phyloP scores from a whole-genome alignment of 2,797 vertebrate species.

The Discoglossus pictus region DNA sequence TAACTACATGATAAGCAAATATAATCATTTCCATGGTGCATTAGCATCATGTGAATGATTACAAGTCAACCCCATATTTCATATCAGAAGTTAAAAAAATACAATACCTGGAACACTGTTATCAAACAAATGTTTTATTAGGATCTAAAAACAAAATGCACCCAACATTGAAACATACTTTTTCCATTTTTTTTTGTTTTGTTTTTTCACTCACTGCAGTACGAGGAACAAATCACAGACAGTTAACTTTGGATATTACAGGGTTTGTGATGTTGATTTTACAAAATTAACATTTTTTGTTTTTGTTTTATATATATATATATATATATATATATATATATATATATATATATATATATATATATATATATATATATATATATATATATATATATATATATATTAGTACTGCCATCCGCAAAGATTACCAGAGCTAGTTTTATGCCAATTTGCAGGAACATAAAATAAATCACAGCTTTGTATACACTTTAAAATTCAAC shows the following conservation, averaged over 20 bases:
- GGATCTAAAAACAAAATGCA: constrained; percentile 98
- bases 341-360: no score
- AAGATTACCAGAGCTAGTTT: constrained; percentile 50
- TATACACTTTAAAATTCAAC: constrained; percentile 90
- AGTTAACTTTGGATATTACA: constrained; percentile 92
- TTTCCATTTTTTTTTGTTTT: constrained; percentile 65
- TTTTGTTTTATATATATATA: no score
- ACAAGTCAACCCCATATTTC: no score
- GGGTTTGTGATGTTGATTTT: constrained; percentile 85
- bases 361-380: no score
- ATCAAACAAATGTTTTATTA: constrained; percentile 99
- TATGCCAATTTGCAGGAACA: constrained; percentile 79
- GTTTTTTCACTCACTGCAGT: constrained; percentile 82
- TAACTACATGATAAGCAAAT: no score
- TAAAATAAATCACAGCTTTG: constrained; percentile 84
- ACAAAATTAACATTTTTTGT: constrained; percentile 74
- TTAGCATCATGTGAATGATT: no score
- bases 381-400: no score
- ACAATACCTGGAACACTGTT: constrained; percentile 97
- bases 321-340: no score
- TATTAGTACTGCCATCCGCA: constrained; percentile 57
- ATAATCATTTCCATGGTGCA: no score
- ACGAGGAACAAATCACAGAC: constrained; percentile 96
- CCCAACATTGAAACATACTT: constrained; percentile 87
- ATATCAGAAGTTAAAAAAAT: constrained; percentile 75